These are phyloP conservation scores for Enteromius unitaeniatus DNA, from an alignment of 2,797 vertebrate species.

Conservation along the genomic window DNA sequence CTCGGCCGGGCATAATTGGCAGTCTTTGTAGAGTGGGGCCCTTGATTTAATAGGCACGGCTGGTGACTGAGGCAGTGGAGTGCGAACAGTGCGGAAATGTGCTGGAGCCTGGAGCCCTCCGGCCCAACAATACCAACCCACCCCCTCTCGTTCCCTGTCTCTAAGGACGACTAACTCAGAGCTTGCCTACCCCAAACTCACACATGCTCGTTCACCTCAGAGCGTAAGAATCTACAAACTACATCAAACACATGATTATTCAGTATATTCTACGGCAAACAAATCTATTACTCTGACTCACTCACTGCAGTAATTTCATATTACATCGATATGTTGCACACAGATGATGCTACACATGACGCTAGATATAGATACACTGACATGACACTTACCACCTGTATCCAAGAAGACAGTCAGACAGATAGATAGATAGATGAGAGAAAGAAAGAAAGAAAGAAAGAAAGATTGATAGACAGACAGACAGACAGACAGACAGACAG, in stretches of 20 bases:
- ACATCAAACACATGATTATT: constrained; percentile 39
- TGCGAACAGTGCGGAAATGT: constrained; percentile 78
- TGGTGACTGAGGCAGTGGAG: constrained; percentile 79
- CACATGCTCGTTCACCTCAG: constrained; percentile 71
- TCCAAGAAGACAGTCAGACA: neutral
- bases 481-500: neutral
- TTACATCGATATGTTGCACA: constrained; percentile 6
- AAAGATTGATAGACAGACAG: neutral
- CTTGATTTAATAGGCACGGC: constrained; percentile 80
- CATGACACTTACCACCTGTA: neutral
- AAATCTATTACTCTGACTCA: constrained; percentile 36
- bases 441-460: no score
- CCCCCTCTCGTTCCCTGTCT: constrained; percentile 64
- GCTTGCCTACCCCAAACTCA: constrained; percentile 70
- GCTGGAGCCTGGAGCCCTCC: constrained; percentile 71
- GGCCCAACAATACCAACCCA: constrained; percentile 59
- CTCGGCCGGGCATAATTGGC: constrained; percentile 76
- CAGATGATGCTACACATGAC: neutral
- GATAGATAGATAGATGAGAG: neutral
- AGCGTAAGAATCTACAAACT: constrained; percentile 52
- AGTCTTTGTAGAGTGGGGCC: constrained; percentile 76
- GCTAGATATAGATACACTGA: neutral
- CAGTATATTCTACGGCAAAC: constrained; percentile 11
- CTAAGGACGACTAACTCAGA: constrained; percentile 74
- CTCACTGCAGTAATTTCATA: constrained; percentile 23